Evolutionary conservation across 2,797 vertebrate genomes (phyloP).

Genomic region (Anisognathus igniventris): DNA sequence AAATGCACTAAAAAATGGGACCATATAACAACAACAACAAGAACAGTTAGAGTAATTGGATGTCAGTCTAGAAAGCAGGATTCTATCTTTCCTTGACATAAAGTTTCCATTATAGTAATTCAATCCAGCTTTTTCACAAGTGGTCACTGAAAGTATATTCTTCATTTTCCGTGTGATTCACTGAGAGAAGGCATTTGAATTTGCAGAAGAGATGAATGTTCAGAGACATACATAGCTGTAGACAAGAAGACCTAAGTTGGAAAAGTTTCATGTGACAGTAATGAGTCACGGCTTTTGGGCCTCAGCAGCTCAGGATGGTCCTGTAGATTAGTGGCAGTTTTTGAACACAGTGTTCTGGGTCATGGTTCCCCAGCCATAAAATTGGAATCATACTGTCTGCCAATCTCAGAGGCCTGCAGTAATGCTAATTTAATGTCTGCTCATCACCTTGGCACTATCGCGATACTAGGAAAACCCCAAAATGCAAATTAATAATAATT

Average conservation of each 20-base stretch:
- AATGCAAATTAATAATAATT: background rate
- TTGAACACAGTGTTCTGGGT: background rate
- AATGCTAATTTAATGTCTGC: background rate
- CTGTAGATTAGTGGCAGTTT: background rate
- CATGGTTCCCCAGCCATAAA: background rate
- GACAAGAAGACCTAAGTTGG: background rate
- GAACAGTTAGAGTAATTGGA: background rate
- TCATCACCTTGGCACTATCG: background rate
- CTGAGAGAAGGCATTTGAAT: background rate
- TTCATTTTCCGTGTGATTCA: background rate
- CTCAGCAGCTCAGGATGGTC: background rate
- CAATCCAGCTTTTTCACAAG: background rate
- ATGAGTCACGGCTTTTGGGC: background rate
- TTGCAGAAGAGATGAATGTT: background rate
- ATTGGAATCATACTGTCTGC: background rate
- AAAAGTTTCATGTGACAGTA: background rate
- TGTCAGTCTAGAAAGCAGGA: background rate
- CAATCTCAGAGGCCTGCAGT: background rate
- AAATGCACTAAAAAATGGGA: background rate
- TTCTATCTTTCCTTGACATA: background rate
- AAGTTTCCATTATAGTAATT: background rate
- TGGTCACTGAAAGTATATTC: background rate
- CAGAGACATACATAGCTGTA: background rate
- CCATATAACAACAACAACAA: background rate
- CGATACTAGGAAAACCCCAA: background rate